Evolutionary conservation across 2,797 vertebrate genomes (phyloP), one percentile per base, ranked within the genome.

Genomic region (Onychomys leucogaster): DNA sequence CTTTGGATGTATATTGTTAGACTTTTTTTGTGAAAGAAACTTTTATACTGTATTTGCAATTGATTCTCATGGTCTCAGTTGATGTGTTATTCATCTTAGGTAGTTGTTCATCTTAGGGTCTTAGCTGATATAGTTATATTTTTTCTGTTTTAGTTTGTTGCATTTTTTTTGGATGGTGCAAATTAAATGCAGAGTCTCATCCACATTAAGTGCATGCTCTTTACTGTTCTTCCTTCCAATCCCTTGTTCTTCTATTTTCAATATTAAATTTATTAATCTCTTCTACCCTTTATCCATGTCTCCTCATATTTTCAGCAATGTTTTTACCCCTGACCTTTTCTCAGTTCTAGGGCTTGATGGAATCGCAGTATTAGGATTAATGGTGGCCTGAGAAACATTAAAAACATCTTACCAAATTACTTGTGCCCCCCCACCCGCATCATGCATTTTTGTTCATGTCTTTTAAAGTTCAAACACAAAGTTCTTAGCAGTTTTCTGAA

Each of bases 401-500:
- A 37, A 69, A n/a, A 10, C 85, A 59, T 43, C 11, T 80, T 49
- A 49, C 19, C 16, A 85, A 43, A 69, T 67, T 80, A 21, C 71
- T 91, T 69, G 41, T 55, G 25, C 61, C 6, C 10, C 12, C 63
- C 41, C 23, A 10, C 3, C 5, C 8, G 17, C 29, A 10, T 34
- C 8, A 19, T 52, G 34, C 3, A 52, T 8, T 37, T 46, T 9
- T 92, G 32, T 71, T 75, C 25, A 82, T 65, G 46, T 41, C 21
- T 41, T 73, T 57, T 32, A 17, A 34, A 78, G 11, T 34, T 65
- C 41, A 94, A 81, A 81, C 16, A 43, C 6, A 19, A 76, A 83
- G 4, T 87, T 96, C 29, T 75, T 25, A 17, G 17, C 8, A 73
- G 29, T 77, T 90, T 65, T 89, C 61, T 94, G 73, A 87, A 93